Evolutionary conservation across 2,113 vertebrate genomes (phyloP), one percentile per base, ranked within the genome.

Genomic region (Myanophis thanlyinensis): DNA sequence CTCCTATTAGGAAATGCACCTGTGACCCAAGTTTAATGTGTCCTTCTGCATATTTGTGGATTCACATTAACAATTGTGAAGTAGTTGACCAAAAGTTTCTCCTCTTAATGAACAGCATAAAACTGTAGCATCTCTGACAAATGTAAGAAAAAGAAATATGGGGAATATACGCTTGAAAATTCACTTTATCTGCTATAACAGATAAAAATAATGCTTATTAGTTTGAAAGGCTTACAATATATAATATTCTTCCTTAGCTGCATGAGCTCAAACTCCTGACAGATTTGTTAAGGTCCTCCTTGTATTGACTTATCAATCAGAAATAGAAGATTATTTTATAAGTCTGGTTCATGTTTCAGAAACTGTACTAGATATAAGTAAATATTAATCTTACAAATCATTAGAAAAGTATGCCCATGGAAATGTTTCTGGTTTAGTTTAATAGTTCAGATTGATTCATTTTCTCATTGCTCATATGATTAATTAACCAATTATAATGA

Each of bases 351-450:
- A 91, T 3, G 92, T 86, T 86, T 94, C 94, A 90, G 94, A 94
- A 95, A 12, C 90, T 87, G 40, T 93, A 93, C 94, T 95, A 95
- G 89, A 91, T 96, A 94, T 88, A 91, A 95, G 25, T 53, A 88
- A 62, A 52, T 5, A 56, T 87, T 22, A 94, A 95, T 94, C 94
- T 94, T 95, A 48, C 40, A 92, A 90, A 51, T 91, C 86, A 67
- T 27, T 84, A 56, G 92, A 25, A 94, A 94, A 93, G 91, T 92
- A 93, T 93, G 87, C 90, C 95, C 88, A 93, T 94, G 95, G 94
- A 95, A 96, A 95, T 94, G 89, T 94, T 95, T 92, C 93, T 95
- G 85, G 92, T 95, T 92, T 96, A 94, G 95, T 54, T 96, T 95
- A 94, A 94, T 96, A 25, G 35, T 35, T 92, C 49, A 40, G 59